These are phyloP conservation scores for Sminthurides aquaticus DNA, from an alignment of 2,888 invertebrate species.

Conservation along the genomic window DNA sequence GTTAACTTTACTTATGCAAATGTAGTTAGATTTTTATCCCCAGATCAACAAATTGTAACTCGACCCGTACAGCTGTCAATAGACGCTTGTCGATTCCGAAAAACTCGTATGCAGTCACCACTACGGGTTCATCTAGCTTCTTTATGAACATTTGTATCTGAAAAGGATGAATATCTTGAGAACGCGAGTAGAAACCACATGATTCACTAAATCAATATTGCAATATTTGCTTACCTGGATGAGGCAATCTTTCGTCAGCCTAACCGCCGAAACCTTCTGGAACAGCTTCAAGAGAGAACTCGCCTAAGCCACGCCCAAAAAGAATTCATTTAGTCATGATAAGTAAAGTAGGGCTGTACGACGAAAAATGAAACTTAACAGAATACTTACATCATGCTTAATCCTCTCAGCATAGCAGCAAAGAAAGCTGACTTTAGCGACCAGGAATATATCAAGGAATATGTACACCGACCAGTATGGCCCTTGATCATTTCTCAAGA, in stretches of 20 bases:
- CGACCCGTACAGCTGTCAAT: conserved; percentile 26
- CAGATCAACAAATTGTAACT: too few relatives aligned
- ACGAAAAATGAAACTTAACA: not conserved
- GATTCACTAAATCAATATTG: not conserved
- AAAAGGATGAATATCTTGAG: conserved; percentile 5
- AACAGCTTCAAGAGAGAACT: conserved; percentile 19
- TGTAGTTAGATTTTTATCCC: too few relatives aligned
- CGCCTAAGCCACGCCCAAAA: conserved; percentile 23
- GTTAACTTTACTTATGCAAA: not conserved
- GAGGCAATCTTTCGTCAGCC: conserved; percentile 20
- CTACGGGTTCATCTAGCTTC: conserved; percentile 21
- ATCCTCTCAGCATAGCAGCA: conserved; percentile 30
- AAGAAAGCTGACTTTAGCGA: conserved; percentile 25
- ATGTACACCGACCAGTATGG: conserved; percentile 27
- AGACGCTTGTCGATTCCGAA: conserved; percentile 33
- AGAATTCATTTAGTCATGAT: conserved; percentile 8
- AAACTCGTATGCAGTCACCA: conserved; percentile 34
- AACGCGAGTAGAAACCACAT: too few relatives aligned
- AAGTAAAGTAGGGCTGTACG: not conserved
- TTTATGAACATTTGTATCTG: conserved; percentile 34
- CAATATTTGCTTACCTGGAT: conserved; percentile 25
- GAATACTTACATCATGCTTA: conserved; percentile 26
- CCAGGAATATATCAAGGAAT: conserved; percentile 26
- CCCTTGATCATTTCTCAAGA: conserved; percentile 16
- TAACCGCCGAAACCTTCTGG: conserved; percentile 24